Percentiles rank a stretch among this genome's conserved stretches.
phyloP scores from a whole-genome alignment of 2,888 invertebrate genomes.

The Enoplolaimus lenunculus region DNA sequence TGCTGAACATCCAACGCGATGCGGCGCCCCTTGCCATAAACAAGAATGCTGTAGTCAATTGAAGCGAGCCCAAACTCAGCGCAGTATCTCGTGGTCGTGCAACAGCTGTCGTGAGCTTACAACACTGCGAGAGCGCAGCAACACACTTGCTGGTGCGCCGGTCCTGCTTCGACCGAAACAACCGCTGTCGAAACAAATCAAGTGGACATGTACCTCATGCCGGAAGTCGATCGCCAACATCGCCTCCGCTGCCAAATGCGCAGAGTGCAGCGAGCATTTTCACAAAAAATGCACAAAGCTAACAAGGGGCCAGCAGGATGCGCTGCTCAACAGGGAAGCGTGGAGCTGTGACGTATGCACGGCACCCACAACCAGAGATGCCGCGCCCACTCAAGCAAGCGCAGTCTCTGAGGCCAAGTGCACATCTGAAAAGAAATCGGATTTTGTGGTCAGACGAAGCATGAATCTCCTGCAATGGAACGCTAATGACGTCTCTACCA shows the following conservation, averaged over 20 bases:
- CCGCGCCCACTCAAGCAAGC: background rate
- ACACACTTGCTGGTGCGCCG: background rate
- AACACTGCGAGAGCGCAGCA: too few species aligned
- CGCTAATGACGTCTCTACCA: background rate
- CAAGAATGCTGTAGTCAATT: background rate
- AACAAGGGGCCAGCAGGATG: background rate
- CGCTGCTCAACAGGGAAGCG: slow-evolving; percentile 3
- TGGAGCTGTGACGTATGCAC: background rate
- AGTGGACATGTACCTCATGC: background rate
- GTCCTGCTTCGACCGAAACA: background rate
- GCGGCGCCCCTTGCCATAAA: background rate
- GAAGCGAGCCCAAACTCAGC: background rate
- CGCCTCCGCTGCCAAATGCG: background rate
- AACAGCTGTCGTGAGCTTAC: background rate
- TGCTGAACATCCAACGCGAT: too few species aligned
- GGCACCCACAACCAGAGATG: background rate
- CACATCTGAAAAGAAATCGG: background rate
- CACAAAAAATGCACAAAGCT: background rate
- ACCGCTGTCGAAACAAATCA: background rate
- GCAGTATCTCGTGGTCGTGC: background rate
- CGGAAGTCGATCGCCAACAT: background rate
- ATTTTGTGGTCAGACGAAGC: background rate
- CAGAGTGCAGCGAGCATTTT: background rate
- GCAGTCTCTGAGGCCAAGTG: background rate
- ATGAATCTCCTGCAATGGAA: background rate